Conservation (phyloP, 92 coral and sea anemone species). For the Phymanthus crucifer region DNA sequence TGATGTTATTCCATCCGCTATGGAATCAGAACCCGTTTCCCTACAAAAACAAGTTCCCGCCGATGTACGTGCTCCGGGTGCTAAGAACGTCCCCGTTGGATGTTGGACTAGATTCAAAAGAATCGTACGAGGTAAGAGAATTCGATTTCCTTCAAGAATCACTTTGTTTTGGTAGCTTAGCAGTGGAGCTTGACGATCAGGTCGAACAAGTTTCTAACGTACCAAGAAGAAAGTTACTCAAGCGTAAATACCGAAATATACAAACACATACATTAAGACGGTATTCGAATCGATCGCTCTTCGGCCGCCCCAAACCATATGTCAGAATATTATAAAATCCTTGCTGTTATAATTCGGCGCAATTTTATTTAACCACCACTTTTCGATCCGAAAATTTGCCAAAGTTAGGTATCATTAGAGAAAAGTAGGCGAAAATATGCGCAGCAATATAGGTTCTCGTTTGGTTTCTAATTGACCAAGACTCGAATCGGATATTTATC, state of each 20-base stretch:
- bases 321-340: background rate
- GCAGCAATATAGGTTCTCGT: slow-evolving; percentile 11
- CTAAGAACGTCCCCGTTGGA: slow-evolving; percentile 93
- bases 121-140: slow-evolving; percentile 81
- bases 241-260: slow-evolving; percentile 5
- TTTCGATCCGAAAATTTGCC: slow-evolving; percentile 8
- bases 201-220: background rate
- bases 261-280: background rate
- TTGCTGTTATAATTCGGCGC: background rate
- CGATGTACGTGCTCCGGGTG: slow-evolving; percentile 93
- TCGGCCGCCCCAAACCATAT: background rate
- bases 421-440: slow-evolving; percentile 16
- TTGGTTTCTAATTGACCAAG: slow-evolving; percentile 33
- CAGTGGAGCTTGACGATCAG: background rate
- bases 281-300: background rate
- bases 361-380: slow-evolving; percentile 2
- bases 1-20: slow-evolving; percentile 92
- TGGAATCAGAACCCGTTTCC: slow-evolving; percentile 92
- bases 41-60: slow-evolving; percentile 82
- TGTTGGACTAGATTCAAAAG: slow-evolving; percentile 97
- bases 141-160: background rate
- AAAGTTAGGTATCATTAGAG: slow-evolving; percentile 35
- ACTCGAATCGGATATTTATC: slow-evolving; percentile 10
- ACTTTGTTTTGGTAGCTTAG: background rate
- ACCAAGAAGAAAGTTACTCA: slow-evolving; percentile 7